Percentiles rank a stretch among this genome's conserved stretches.
These are phyloP conservation scores for Gryon sp. DNA, from an alignment of 1,140 invertebrate species.

Conservation along the genomic window DNA sequence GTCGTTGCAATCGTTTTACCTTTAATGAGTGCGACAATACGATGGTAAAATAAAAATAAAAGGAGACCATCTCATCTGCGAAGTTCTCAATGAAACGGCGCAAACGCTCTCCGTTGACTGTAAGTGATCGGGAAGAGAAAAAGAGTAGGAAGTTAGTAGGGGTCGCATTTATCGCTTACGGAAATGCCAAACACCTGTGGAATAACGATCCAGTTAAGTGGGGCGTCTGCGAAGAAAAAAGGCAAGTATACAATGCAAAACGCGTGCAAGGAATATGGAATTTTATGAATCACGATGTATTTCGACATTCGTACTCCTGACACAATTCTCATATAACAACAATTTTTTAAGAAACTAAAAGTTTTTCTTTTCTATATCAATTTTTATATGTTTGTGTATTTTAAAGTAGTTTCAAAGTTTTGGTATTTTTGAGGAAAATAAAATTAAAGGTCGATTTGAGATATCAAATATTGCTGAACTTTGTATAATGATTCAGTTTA, in stretches of 20 bases:
- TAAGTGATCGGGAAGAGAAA: conserved; percentile 75
- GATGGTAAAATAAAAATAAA: conserved; percentile 58
- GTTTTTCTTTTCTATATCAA: no score
- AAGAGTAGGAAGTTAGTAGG: conserved; percentile 72
- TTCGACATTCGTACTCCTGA: conserved; percentile 47
- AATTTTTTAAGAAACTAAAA: not conserved
- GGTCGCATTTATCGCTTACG: conserved; percentile 79
- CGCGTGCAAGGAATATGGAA: conserved; percentile 64
- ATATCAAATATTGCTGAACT: no score
- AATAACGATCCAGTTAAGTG: conserved; percentile 78
- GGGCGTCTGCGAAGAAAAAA: conserved; percentile 77
- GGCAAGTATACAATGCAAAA: conserved; percentile 65
- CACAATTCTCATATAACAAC: conserved; percentile 41
- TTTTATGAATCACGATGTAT: conserved; percentile 55
- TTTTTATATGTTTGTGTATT: no score
- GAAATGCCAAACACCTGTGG: conserved; percentile 80
- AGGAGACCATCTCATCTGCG: conserved; percentile 55
- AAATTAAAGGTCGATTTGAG: no score
- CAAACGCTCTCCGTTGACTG: conserved; percentile 66
- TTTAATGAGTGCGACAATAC: conserved; percentile 49
- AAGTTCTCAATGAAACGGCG: conserved; percentile 65
- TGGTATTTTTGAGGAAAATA: not conserved
- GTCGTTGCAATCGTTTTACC: conserved; percentile 34
- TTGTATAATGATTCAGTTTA: no score
- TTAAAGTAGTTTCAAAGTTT: no score